Percentiles rank a stretch among this genome's conserved stretches.
Conservation (phyloP, 2,888 invertebrate genomes). For the Pristionchus entomophagus region DNA sequence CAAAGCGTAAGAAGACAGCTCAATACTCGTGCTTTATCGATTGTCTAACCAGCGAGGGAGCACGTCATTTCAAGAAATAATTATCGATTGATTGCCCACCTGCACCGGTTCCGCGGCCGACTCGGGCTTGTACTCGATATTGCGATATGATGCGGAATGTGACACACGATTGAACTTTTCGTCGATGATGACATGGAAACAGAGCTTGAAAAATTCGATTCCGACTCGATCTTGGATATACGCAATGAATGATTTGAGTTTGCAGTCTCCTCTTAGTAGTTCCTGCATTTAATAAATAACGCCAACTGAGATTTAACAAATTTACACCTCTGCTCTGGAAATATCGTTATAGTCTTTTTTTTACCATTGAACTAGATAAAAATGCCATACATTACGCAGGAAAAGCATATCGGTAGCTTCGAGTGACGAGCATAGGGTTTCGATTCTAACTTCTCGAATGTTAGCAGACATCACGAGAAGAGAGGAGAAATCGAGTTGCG, state of each 20-base stretch:
- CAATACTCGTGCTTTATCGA: too few species aligned
- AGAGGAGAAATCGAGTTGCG: background rate
- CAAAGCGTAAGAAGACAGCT: too few species aligned
- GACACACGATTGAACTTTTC: too few species aligned
- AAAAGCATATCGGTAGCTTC: background rate
- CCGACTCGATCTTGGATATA: background rate
- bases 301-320: background rate
- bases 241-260: background rate
- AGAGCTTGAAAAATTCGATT: background rate
- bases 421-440: background rate
- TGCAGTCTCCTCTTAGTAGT: background rate
- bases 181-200: background rate
- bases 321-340: background rate
- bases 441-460: background rate
- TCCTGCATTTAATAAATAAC: background rate
- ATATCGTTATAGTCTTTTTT: too few species aligned
- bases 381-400: background rate
- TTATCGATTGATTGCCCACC: too few species aligned
- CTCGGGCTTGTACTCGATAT: too few species aligned
- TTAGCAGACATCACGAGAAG: background rate
- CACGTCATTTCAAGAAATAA: too few species aligned
- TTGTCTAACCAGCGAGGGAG: too few species aligned
- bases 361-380: too few species aligned
- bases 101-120: too few species aligned
- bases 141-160: too few species aligned